Percentiles rank a stretch among this genome's conserved stretches.
Evolutionary conservation across 2,797 vertebrate genomes (phyloP).

Genomic region (Lagorchestes hirsutus): DNA sequence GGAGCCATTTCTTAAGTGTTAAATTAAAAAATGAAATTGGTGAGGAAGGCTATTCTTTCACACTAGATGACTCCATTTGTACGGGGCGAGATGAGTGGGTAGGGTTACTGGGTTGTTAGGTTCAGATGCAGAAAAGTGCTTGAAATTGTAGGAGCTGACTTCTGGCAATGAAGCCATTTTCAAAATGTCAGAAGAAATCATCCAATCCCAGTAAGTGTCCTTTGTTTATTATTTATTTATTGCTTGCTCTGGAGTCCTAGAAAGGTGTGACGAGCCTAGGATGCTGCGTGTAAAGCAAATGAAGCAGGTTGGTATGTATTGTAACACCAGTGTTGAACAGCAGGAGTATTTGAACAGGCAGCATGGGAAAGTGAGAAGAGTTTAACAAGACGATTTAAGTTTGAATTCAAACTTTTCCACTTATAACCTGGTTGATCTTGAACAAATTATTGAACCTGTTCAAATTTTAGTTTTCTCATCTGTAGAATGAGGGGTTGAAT

Average conservation of each 20-base stretch:
- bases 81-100: conserved; percentile 8
- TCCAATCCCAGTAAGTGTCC: conserved; percentile 41
- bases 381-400: background rate
- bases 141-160: conserved; percentile 45
- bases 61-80: background rate
- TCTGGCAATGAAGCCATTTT: conserved; percentile 67
- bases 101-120: conserved; percentile 47
- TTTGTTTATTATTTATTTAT: conserved; percentile 47
- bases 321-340: conserved; percentile 43
- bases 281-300: conserved; percentile 28
- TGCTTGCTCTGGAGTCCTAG: conserved; percentile 41
- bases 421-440: background rate
- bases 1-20: conserved; percentile 7
- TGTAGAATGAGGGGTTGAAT: background rate
- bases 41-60: conserved; percentile 24
- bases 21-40: conserved; percentile 51
- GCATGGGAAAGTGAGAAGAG: background rate
- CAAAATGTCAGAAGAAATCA: conserved; percentile 66
- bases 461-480: background rate
- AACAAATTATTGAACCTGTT: background rate
- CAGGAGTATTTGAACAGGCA: background rate
- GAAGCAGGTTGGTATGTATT: conserved; percentile 26
- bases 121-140: conserved; percentile 54
- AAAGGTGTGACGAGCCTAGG: background rate
- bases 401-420: background rate